Evolutionary conservation across 2,113 vertebrate species (phyloP), one percentile per base, ranked within the genome.

Genomic region (Hyperopisus bebe): DNA sequence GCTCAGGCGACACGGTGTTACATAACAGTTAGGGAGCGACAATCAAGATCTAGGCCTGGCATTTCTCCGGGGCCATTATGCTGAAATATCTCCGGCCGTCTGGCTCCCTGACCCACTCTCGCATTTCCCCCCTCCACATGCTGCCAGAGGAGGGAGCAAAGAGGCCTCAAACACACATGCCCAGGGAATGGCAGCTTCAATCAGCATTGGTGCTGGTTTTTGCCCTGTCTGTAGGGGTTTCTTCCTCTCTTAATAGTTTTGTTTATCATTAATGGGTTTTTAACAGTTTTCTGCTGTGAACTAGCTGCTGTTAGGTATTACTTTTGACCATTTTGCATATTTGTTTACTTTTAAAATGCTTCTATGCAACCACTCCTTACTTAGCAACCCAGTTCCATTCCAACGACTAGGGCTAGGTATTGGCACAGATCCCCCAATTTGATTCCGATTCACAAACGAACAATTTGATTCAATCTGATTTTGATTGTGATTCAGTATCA

Each of bases 31-130:
- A 21, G 44, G 90, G 9, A 92, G 92, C 92, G 93, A 94, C 93
- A 92, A 92, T 90, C 82, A 91, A 93, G 94, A 94, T 94, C 93
- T 94, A 92, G 91, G 93, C 90, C 88, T 91, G 92, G 92, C 94
- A 94, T 94, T 94, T 94, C 95, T 94, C 94, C 94, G 89, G 93
- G 91, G 47, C 55, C 27, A 85, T 84, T 44, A 84, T 84, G 19
- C 39, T 84, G 89, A 86, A 84, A 85, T 89, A 85, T 77, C 91
- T 87, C 27, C 88, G 92, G 93, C 92, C 51, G 88, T 44, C 93
- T 92, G 91, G 92, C 93, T 94, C 86, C 92, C 91, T 95, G 94
- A 95, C 95, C 94, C 91, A 95, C 92, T 94, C 95, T 92, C 92
- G 0, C 62, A 13, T 70, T 70, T n/a, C 91, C 89, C 88, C 92